Percentiles rank a stretch among this genome's conserved stretches.
These are phyloP conservation scores for Lithophane leautieri DNA, from an alignment of 2,888 invertebrate species.

Conservation along the genomic window DNA sequence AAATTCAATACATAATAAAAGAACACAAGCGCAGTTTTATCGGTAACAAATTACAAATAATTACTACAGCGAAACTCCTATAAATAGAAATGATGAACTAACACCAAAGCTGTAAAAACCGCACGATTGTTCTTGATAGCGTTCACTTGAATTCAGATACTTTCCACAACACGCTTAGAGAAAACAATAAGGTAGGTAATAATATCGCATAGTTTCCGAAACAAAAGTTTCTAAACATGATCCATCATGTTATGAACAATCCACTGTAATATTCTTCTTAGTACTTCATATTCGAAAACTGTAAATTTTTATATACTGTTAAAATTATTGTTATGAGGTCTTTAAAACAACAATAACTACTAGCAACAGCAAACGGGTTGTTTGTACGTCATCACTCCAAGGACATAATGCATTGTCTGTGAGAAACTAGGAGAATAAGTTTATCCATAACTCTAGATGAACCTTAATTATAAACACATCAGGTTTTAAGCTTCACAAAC, in stretches of 20 bases:
- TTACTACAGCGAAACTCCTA: conserved; percentile 31
- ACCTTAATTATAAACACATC: neutral
- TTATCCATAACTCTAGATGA: neutral
- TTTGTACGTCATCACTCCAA: conserved; percentile 17
- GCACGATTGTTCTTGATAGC: conserved; percentile 32
- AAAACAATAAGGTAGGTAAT: conserved; percentile 24
- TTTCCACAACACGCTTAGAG: conserved; percentile 32
- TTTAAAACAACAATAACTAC: conserved; percentile 17
- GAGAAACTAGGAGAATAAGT: neutral
- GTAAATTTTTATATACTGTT: neutral
- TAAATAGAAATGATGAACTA: conserved; percentile 40
- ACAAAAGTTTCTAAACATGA: conserved; percentile 4
- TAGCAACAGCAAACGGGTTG: conserved; percentile 5
- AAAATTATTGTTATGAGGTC: conserved; percentile 1
- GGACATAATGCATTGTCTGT: neutral
- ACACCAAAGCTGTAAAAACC: conserved; percentile 46
- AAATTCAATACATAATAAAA: conserved; percentile 6
- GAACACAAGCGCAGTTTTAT: conserved; percentile 28
- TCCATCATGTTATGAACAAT: neutral
- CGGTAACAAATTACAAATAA: conserved; percentile 24
- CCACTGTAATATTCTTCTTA: neutral
- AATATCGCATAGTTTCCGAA: neutral
- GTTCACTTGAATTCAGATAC: conserved; percentile 11
- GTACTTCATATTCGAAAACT: neutral
- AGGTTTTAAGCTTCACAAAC: neutral